Conservation (phyloP, 2,113 vertebrate species). For the Percopsis transmontana region DNA sequence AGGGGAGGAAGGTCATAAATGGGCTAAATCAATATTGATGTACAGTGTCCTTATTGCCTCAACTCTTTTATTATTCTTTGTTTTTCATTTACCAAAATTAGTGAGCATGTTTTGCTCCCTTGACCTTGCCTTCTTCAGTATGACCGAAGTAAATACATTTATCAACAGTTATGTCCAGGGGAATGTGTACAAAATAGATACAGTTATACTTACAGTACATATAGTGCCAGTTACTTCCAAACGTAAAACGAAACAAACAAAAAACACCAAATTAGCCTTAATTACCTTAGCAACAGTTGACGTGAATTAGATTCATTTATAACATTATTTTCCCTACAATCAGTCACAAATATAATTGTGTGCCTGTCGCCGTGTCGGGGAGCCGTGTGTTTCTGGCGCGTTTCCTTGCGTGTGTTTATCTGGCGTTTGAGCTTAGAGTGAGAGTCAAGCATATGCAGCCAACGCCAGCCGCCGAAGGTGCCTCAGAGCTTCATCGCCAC, state of each 20-base stretch:
- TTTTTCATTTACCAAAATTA: conserved; percentile 47
- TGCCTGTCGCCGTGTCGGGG: conserved; percentile 31
- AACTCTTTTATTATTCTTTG: conserved; percentile 54
- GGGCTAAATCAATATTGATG: conserved; percentile 55
- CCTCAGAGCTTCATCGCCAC: conserved; percentile 63
- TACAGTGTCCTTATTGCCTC: conserved; percentile 62
- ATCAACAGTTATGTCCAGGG: too few species aligned
- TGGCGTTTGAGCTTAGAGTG: conserved; percentile 17
- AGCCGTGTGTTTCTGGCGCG: conserved; percentile 44
- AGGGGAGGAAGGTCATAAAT: conserved; percentile 58
- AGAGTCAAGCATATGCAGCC: conserved; percentile 60
- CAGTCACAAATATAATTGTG: conserved; percentile 42
- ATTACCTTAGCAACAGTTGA: conserved; percentile 20
- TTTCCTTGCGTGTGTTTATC: conserved; percentile 23
- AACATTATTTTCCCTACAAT: conserved; percentile 42
- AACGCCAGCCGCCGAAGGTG: conserved; percentile 65
- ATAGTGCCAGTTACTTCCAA: too few species aligned
- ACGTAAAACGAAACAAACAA: too few species aligned
- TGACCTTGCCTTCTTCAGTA: not conserved
- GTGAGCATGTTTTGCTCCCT: conserved; percentile 17
- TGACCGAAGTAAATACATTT: too few species aligned
- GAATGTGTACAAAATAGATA: too few species aligned
- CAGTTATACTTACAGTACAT: too few species aligned
- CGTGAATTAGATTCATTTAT: conserved; percentile 52
- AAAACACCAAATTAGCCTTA: too few species aligned